A percentile compares a stretch with the other conserved stretches of the same genome.
phyloP scores from a whole-genome alignment of 2,797 vertebrate genomes.

The Gambelia wislizenii region DNA sequence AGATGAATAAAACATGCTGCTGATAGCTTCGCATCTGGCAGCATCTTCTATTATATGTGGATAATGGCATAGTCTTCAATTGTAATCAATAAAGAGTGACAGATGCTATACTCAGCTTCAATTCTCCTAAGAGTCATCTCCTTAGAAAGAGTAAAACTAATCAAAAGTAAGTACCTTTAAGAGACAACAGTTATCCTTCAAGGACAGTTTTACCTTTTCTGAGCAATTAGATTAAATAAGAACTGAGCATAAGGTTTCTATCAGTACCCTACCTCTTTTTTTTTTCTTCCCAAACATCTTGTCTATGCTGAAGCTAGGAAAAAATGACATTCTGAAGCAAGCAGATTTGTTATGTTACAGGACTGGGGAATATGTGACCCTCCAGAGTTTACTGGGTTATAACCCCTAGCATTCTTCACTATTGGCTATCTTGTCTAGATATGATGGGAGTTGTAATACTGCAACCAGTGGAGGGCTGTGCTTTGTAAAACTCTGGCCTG shows the following conservation, averaged over 20 bases:
- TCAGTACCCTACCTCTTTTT: background rate
- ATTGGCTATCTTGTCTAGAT: background rate
- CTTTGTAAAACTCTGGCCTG: background rate
- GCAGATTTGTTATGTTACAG: background rate
- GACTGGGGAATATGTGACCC: background rate
- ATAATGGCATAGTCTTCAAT: conserved; percentile 35
- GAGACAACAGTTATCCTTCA: background rate
- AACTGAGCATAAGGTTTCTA: conserved; percentile 33
- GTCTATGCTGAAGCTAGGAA: conserved; percentile 9
- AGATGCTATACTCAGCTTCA: conserved; percentile 8
- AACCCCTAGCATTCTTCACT: background rate
- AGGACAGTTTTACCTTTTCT: conserved; percentile 32
- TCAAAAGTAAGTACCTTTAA: conserved; percentile 5
- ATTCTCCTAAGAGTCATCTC: conserved; percentile 1
- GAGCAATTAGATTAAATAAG: conserved; percentile 33
- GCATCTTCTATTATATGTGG: conserved; percentile 46
- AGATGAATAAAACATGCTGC: conserved; percentile 66
- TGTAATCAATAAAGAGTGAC: conserved; percentile 26
- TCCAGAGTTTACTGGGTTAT: background rate
- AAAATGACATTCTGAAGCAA: conserved; percentile 39
- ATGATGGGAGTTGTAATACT: background rate
- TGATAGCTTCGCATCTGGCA: conserved; percentile 50
- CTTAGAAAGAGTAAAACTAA: background rate
- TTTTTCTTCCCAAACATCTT: conserved; percentile 30
- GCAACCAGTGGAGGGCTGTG: background rate